Percentiles rank a stretch among this genome's conserved stretches.
phyloP scores from a whole-genome alignment of 2,113 vertebrate genomes.

The Oryzias celebensis region DNA sequence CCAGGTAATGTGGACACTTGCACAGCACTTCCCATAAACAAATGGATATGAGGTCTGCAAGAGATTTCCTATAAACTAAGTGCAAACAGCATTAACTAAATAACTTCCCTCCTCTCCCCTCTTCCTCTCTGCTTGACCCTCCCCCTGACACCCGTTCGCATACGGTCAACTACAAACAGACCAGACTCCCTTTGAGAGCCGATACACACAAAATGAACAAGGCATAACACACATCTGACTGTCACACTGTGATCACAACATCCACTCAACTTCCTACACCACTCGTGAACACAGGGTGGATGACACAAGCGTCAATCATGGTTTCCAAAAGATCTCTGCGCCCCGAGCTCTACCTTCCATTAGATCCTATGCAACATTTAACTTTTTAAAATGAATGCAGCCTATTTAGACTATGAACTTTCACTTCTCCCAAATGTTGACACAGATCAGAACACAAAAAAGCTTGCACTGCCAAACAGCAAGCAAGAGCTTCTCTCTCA shows the following conservation, averaged over 20 bases:
- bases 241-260: conserved; percentile 22
- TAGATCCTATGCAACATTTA: not conserved
- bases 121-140: conserved; percentile 48
- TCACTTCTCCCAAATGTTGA: conserved; percentile 27
- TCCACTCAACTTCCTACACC: conserved; percentile 42
- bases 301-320: conserved; percentile 24
- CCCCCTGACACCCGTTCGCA: conserved; percentile 58
- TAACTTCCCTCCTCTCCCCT: conserved; percentile 51
- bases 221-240: conserved; percentile 13
- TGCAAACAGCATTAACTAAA: conserved; percentile 25
- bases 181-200: not conserved
- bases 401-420: conserved; percentile 6
- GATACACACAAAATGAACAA: not conserved
- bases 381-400: not conserved
- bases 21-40: conserved; percentile 1
- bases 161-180: conserved; percentile 12
- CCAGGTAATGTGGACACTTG: not conserved
- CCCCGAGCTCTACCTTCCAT: conserved; percentile 7
- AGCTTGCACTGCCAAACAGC: conserved; percentile 4
- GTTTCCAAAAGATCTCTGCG: not conserved
- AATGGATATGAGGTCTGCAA: conserved; percentile 10
- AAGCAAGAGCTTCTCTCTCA: conserved; percentile 13
- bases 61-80: conserved; percentile 7
- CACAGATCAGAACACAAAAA: conserved; percentile 2
- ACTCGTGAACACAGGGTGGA: conserved; percentile 23